phyloP scores from a whole-genome alignment of 2,888 invertebrate species.

The Cheilosia vulpina region DNA sequence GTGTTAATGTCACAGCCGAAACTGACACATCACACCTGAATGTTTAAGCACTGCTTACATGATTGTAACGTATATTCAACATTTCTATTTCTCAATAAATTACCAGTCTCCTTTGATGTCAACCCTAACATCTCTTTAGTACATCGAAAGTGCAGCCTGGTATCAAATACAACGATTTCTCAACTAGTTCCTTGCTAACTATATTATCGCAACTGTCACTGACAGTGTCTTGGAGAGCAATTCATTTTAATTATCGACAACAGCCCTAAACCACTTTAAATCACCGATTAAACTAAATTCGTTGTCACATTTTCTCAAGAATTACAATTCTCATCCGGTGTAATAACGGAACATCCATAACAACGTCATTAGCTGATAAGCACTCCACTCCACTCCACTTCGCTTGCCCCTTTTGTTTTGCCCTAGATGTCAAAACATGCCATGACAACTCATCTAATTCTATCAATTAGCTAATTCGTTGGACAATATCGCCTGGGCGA shows the following conservation, averaged over 20 bases:
- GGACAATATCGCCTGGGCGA: conserved; percentile 34
- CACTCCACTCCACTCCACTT: background rate
- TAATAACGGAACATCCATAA: conserved; percentile 55
- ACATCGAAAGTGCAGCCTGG: no score
- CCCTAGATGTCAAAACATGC: conserved; percentile 30
- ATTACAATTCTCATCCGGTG: conserved; percentile 34
- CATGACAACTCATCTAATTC: conserved; percentile 54
- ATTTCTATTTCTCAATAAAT: no score
- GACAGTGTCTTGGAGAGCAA: conserved; percentile 32
- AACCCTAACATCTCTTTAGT: no score
- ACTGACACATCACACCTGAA: no score
- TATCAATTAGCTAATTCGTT: conserved; percentile 70
- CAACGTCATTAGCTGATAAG: conserved; percentile 61
- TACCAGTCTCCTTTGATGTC: no score
- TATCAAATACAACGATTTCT: no score
- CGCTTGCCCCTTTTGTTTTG: background rate
- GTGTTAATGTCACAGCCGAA: no score
- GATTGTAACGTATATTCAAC: no score
- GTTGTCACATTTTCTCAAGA: conserved; percentile 50
- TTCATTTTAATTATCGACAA: conserved; percentile 51
- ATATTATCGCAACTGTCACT: background rate
- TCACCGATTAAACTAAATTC: conserved; percentile 51
- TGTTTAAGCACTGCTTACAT: no score
- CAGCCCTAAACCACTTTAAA: conserved; percentile 49
- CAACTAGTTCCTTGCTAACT: no score